Conservation (phyloP, 2,888 invertebrate species). For the Zaprionus bogoriensis region DNA sequence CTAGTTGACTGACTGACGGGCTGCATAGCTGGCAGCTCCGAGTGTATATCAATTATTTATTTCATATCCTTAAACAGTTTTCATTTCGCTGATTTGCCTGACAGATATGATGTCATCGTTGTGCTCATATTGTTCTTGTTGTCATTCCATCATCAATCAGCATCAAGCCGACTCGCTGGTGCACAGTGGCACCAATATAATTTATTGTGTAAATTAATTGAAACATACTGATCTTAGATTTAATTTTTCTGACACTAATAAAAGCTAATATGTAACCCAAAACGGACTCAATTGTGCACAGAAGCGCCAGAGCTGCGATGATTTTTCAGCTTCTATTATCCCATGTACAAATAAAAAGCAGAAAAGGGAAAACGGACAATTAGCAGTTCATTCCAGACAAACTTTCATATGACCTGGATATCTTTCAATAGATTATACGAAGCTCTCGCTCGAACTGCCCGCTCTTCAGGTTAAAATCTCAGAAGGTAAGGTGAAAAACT, state of each 20-base stretch:
- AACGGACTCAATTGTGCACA: background rate
- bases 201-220: background rate
- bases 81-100: slow-evolving; percentile 15
- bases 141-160: slow-evolving; percentile 27
- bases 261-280: too few species aligned
- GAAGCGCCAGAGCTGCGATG: too few species aligned
- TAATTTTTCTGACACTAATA: too few species aligned
- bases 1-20: background rate
- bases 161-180: background rate
- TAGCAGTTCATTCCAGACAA: too few species aligned
- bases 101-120: slow-evolving; percentile 7
- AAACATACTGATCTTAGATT: background rate
- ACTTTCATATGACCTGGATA: too few species aligned
- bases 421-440: too few species aligned
- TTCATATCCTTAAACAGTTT: slow-evolving; percentile 8
- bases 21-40: background rate
- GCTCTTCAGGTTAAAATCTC: too few species aligned
- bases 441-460: too few species aligned
- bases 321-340: too few species aligned
- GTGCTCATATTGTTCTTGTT: background rate
- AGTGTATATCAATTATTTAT: slow-evolving; percentile 15
- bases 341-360: too few species aligned
- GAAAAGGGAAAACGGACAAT: too few species aligned
- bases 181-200: background rate
- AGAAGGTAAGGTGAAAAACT: too few species aligned